Evolutionary conservation across 2,797 vertebrate species (phyloP).

Genomic region (Numenius phaeopus): DNA sequence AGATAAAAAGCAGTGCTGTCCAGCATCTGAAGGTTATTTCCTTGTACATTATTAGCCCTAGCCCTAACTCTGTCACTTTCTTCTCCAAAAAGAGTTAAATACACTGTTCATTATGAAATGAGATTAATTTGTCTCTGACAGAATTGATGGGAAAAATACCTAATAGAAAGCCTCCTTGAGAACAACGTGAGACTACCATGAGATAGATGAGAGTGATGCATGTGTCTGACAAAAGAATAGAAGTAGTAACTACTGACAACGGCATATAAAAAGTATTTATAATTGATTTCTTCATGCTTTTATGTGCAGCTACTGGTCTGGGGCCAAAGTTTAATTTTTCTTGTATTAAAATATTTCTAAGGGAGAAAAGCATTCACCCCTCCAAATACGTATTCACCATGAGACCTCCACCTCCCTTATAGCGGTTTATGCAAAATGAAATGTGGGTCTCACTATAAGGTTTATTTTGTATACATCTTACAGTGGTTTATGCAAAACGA

Average conservation of each 20-base stretch:
- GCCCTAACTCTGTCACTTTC: neutral
- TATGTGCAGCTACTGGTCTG: neutral
- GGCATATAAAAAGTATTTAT: neutral
- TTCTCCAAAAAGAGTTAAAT: neutral
- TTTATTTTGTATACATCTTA: neutral
- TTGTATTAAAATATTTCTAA: neutral
- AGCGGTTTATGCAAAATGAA: neutral
- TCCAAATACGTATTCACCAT: neutral
- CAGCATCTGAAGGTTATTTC: neutral
- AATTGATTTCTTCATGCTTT: neutral
- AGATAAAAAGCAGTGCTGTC: neutral
- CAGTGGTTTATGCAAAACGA: neutral
- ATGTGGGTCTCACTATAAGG: neutral
- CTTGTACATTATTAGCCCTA: neutral
- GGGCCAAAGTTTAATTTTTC: neutral
- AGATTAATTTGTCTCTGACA: neutral
- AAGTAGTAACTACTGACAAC: neutral
- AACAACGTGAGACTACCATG: neutral
- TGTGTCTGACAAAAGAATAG: neutral
- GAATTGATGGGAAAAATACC: neutral
- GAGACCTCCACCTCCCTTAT: neutral
- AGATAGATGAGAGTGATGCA: neutral
- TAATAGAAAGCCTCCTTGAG: neutral
- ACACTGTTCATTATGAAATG: neutral
- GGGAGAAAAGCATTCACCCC: neutral